Conservation (phyloP, 2,113 vertebrate genomes). For the Tychaedon coryphoeus region DNA sequence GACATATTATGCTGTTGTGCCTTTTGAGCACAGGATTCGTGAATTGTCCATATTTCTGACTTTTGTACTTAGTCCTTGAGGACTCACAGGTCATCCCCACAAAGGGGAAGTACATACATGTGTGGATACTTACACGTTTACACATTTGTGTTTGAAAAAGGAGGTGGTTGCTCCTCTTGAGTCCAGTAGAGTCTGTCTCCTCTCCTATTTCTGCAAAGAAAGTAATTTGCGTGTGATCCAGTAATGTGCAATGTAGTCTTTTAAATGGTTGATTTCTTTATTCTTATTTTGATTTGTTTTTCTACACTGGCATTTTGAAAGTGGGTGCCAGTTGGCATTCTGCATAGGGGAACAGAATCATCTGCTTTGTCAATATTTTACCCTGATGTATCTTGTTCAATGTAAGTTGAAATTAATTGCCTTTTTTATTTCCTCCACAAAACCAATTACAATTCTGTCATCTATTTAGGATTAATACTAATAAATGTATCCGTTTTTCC, state of each 20-base stretch:
- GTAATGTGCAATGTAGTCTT: neutral
- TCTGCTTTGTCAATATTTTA: conserved; percentile 65
- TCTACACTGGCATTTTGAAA: conserved; percentile 16
- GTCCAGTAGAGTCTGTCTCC: neutral
- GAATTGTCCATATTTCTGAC: neutral
- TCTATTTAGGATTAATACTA: conserved; percentile 11
- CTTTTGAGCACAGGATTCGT: neutral
- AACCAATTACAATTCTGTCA: conserved; percentile 26
- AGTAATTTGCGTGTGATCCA: neutral
- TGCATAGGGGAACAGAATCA: conserved; percentile 6
- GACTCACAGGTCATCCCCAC: neutral
- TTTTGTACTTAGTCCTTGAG: neutral
- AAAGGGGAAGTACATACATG: fast-evolving
- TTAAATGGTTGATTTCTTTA: neutral
- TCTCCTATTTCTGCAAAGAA: neutral
- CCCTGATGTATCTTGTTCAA: conserved; percentile 58
- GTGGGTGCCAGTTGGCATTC: conserved; percentile 57
- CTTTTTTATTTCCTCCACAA: conserved; percentile 40
- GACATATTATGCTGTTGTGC: neutral
- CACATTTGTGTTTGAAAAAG: fast-evolving
- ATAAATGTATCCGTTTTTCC: neutral
- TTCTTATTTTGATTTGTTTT: neutral
- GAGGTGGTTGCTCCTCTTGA: neutral
- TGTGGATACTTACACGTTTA: neutral
- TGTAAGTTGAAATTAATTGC: conserved; percentile 63